Base-by-base conservation (phyloP, 2,113 vertebrate species). In the Macheiramphus alcinus region DNA sequence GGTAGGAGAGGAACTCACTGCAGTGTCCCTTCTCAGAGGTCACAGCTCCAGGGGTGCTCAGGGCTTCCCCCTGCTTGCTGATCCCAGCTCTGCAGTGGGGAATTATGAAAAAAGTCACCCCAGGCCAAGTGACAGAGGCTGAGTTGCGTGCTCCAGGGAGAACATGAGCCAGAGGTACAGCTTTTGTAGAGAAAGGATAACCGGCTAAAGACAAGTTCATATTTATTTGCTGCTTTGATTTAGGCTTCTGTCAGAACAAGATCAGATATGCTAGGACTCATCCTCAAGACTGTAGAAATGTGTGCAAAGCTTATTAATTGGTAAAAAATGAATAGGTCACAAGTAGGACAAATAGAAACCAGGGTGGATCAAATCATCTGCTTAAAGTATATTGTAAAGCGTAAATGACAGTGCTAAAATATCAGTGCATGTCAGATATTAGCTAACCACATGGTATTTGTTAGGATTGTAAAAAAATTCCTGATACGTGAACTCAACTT, bases 111-210 rank as follows among this genome's bases (percentile, higher is more conserved):
- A 83, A 62, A 61, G 20, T 32, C 22, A 58, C 21, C 18, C 14
- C 23, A 61, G 42, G 16, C 27, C 23, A 66, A 62, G 40, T n/a
- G 38, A 45, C 8, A 16, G 42, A 50, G 61, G 21, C 25, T 20
- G 38, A 26, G 16, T 40, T 4, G 0, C 0, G 0, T 72, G 40
- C 45, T 59, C 10, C 34, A 53, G 27, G 48, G 32, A 75, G 8
- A 42, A 8, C 18, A 45, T 3, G 3, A 70, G 55, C 26, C 34
- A 65, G 63, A 89, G 36, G 23, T 38, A 25, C 34, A 67, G 29
- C 16, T 80, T 65, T 55, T 50, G 48, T 13, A 45, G 17, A 21
- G 43, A 27, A 63, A 63, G 43, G 38, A 29, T 63, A 17, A 22
- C 27, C 2, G 63, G 6, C 45, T 62, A 71, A 42, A 42, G 42